Evolutionary conservation across 1,140 invertebrate genomes (phyloP).

Genomic region (Lucilia cuprina): DNA sequence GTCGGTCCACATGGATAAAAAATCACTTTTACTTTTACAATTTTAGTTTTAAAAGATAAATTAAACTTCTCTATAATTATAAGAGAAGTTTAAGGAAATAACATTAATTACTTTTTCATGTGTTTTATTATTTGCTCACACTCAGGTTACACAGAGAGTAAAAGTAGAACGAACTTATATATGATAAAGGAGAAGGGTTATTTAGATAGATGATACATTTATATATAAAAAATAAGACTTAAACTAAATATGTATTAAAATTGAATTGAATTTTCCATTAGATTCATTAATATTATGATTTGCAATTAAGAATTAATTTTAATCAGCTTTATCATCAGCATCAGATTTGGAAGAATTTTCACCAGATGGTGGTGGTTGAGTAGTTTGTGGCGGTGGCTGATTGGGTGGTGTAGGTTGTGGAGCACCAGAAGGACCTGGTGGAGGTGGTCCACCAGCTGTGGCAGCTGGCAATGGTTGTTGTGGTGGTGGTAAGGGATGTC

Average conservation of each 20-base stretch:
- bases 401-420: neutral
- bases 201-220: neutral
- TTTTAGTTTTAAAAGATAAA: too few species aligned
- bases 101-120: too few species aligned
- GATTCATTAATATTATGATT: neutral
- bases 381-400: neutral
- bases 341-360: neutral
- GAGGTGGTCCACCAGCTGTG: neutral
- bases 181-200: neutral
- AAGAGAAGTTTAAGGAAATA: too few species aligned
- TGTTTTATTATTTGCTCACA: neutral
- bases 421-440: neutral
- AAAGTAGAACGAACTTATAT: too few species aligned
- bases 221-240: slow-evolving; percentile 23
- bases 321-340: slow-evolving; percentile 16
- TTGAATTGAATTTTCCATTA: neutral
- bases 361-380: neutral
- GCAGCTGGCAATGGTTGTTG: neutral
- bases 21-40: too few species aligned
- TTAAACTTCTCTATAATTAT: too few species aligned
- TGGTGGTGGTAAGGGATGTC: neutral
- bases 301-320: neutral
- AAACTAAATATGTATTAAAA: slow-evolving; percentile 12
- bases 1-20: too few species aligned
- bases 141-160: neutral